Evolutionary conservation across 2,888 invertebrate species (phyloP).

Genomic region (Zelleria hepariella): DNA sequence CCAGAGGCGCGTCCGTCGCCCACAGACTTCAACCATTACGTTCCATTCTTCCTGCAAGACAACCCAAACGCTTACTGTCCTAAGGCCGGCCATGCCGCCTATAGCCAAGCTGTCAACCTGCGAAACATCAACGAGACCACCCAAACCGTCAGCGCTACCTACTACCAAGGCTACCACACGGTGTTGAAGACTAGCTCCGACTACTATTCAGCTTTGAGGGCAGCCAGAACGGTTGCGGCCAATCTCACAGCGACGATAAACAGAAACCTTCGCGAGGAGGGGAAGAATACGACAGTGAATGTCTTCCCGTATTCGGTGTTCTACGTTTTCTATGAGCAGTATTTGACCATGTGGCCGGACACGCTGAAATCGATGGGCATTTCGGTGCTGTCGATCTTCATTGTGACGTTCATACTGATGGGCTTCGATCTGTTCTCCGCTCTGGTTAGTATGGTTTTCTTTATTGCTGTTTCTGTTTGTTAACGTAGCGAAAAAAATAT

Average conservation of each 20-base stretch:
- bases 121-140: conserved; percentile 27
- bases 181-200: conserved; percentile 91
- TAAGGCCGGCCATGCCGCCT: conserved; percentile 90
- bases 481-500: too few relatives aligned
- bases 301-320: conserved; percentile 95
- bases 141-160: conserved; percentile 78
- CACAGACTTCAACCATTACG: conserved; percentile 77
- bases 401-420: conserved; percentile 92
- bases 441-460: conserved; percentile 44
- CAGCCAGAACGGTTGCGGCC: conserved; percentile 84
- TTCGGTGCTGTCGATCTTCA: conserved; percentile 92
- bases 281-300: conserved; percentile 64
- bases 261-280: conserved; percentile 62
- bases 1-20: conserved; percentile 73
- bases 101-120: conserved; percentile 80
- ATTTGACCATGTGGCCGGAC: conserved; percentile 95
- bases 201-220: conserved; percentile 89
- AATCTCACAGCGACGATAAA: conserved; percentile 86
- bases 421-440: conserved; percentile 95
- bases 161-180: conserved; percentile 95
- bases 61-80: conserved; percentile 82
- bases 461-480: background rate
- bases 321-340: conserved; percentile 99
- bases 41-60: conserved; percentile 87
- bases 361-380: conserved; percentile 89